Evolutionary conservation across 2,113 vertebrate genomes (phyloP), one percentile per base, ranked within the genome.

Genomic region (Phyllostomus hastatus): DNA sequence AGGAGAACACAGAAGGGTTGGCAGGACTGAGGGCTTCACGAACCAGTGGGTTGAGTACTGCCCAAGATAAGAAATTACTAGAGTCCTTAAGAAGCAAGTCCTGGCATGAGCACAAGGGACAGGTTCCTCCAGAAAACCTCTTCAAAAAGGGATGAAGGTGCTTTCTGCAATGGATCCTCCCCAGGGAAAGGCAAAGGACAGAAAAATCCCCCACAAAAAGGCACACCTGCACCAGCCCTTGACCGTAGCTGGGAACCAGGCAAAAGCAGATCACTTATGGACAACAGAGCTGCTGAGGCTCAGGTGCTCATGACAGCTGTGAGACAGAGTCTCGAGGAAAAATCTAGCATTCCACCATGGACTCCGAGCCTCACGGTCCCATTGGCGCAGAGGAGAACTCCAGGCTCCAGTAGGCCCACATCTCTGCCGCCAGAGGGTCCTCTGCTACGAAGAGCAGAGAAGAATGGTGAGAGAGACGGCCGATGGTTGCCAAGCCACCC

Each of bases 381-480:
- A 12, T 4, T 4, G 41, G 17, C 16, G 3, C 7, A 16, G 41
- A 7, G 5, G 41, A 7, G 5, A 38, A 11, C 2, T 15, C 33
- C 57, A 31, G 12, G 31, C 3, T 22, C 57, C 31, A 4, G 17
- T 0, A 9, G 12, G 19, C 0, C 11, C 3, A 5, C 4, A 7
- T 8, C 48, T n/a, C 10, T 9, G 10, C 9, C 0, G 19, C 12
- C 9, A 33, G 0, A 20, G 7, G 46, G 22, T 1, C 46, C 5
- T 22, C 0, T 33, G 2, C 41, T 43, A 1, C 5, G 1, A 14
- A 12, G 14, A 28, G 10, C 38, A 54, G 33, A 38, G 2, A 33
- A 15, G 14, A 33, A 1, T 5, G n/a, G 1, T 4, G n/a, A 33
- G 2, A 15, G 52, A 1, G 0, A 8, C 0, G 1, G 31, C 7